Evolutionary conservation across 2,797 vertebrate genomes (phyloP).

Genomic region (Labroides dimidiatus): DNA sequence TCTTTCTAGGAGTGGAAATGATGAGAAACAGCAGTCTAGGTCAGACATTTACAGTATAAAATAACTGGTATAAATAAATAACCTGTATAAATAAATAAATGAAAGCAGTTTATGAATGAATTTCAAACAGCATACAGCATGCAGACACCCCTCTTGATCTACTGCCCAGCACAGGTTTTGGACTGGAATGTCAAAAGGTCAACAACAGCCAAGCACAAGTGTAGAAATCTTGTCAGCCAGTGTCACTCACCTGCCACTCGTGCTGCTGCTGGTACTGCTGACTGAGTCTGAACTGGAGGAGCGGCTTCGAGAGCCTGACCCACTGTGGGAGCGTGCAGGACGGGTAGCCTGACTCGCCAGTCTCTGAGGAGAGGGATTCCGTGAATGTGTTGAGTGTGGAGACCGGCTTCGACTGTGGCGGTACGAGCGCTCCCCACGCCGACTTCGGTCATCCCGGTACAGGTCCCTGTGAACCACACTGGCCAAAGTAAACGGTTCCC

Average conservation of each 20-base stretch:
- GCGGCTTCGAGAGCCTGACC: slow-evolving; percentile 92
- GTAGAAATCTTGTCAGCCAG: slow-evolving; percentile 7
- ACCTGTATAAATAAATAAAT: no score
- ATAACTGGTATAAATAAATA: no score
- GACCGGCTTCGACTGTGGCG: slow-evolving; percentile 96
- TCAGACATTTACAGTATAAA: no score
- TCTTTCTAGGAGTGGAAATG: no score
- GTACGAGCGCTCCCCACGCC: slow-evolving; percentile 92
- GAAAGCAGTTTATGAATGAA: no score
- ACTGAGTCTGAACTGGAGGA: slow-evolving; percentile 98
- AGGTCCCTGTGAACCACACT: slow-evolving; percentile 98
- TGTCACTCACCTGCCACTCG: slow-evolving; percentile 93
- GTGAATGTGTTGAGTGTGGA: slow-evolving; percentile 94
- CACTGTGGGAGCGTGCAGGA: slow-evolving; percentile 91
- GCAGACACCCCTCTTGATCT: neutral
- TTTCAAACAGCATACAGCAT: neutral
- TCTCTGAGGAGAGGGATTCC: slow-evolving; percentile 95
- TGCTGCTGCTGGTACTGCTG: slow-evolving; percentile 99
- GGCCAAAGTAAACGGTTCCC: slow-evolving; percentile 95
- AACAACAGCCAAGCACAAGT: slow-evolving; percentile 14
- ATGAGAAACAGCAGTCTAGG: no score
- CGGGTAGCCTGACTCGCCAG: slow-evolving; percentile 90
- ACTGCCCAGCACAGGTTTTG: neutral
- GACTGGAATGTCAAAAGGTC: slow-evolving; percentile 14
- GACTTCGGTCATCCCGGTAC: slow-evolving; percentile 95